Conservation (phyloP, 2,888 invertebrate genomes). For the Periphyllus acericola region DNA sequence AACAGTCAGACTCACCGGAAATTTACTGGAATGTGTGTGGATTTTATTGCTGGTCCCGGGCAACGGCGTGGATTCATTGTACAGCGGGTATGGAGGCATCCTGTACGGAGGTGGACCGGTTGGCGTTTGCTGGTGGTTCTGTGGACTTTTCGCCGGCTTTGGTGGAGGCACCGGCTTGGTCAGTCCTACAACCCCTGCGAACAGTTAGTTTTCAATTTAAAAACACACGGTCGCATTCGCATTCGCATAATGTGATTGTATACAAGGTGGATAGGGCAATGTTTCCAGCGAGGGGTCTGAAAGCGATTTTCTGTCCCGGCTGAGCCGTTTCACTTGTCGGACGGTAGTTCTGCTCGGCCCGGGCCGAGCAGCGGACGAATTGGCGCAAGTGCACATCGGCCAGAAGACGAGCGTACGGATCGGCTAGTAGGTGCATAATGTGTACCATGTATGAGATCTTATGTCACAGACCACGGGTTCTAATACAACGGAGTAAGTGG, state of each 20-base stretch:
- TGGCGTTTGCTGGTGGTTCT: slow-evolving; percentile 65
- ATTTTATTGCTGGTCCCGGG: slow-evolving; percentile 67
- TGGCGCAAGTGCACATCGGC: slow-evolving; percentile 52
- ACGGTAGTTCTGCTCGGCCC: slow-evolving; percentile 70
- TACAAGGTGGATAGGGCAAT: slow-evolving; percentile 39
- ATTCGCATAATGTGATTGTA: background rate
- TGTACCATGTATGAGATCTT: slow-evolving; percentile 19
- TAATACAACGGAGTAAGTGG: slow-evolving; percentile 51
- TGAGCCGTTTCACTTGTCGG: slow-evolving; percentile 73
- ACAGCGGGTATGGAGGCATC: slow-evolving; percentile 75
- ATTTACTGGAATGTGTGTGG: slow-evolving; percentile 82
- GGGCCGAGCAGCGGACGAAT: background rate
- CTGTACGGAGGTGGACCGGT: slow-evolving; percentile 72
- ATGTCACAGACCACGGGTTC: slow-evolving; percentile 45
- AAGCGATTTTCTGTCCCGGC: slow-evolving; percentile 48
- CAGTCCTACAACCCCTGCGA: slow-evolving; percentile 71
- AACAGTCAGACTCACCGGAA: slow-evolving; percentile 74
- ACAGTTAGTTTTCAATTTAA: slow-evolving; percentile 63
- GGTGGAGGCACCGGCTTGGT: slow-evolving; percentile 73
- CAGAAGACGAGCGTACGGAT: slow-evolving; percentile 37
- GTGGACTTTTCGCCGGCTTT: slow-evolving; percentile 72
- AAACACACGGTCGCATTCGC: background rate
- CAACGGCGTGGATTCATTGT: slow-evolving; percentile 66
- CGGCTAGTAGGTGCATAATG: slow-evolving; percentile 38
- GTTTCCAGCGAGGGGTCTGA: slow-evolving; percentile 51